Percentiles rank a stretch among this genome's conserved stretches.
phyloP scores from a whole-genome alignment of 2,797 vertebrate species.

The Clarias laeviceps region DNA sequence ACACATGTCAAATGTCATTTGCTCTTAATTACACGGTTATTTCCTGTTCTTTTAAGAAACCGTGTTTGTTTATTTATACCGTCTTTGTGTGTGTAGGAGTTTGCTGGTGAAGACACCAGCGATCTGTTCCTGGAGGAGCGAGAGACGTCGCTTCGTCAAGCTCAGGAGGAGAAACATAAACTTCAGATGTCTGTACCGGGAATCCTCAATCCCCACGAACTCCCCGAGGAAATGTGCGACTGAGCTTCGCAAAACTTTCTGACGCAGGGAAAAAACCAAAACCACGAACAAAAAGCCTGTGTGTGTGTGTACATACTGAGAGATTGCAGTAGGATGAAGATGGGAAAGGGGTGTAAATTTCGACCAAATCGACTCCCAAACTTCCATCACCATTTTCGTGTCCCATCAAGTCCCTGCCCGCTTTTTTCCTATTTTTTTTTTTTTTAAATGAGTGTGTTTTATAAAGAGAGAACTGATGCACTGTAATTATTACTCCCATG shows the following conservation, averaged over 20 bases:
- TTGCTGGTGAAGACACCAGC: constrained; percentile 88
- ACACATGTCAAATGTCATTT: not conserved
- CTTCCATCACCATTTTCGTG: constrained; percentile 79
- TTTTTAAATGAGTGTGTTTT: constrained; percentile 78
- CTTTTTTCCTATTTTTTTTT: constrained; percentile 46
- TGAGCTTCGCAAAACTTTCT: constrained; percentile 64
- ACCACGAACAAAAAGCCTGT: constrained; percentile 19
- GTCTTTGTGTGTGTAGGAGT: constrained; percentile 72
- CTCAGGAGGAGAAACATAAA: constrained; percentile 91
- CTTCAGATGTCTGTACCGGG: constrained; percentile 91
- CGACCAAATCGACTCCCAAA: constrained; percentile 97
- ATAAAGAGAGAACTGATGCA: constrained; percentile 84
- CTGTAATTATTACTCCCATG: constrained; percentile 72
- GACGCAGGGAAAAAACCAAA: constrained; percentile 22
- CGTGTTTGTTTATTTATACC: not conserved
- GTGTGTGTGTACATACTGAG: constrained; percentile 49
- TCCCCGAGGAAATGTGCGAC: constrained; percentile 93
- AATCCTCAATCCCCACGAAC: constrained; percentile 91
- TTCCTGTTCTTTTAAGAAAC: not conserved
- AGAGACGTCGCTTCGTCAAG: constrained; percentile 86
- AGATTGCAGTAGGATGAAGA: constrained; percentile 48
- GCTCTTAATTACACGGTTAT: not conserved
- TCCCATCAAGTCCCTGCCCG: constrained; percentile 34
- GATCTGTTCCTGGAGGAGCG: constrained; percentile 90
- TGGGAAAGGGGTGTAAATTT: constrained; percentile 78